Percentiles rank a stretch among this genome's conserved stretches.
These are phyloP conservation scores for Poicephalus meyeri DNA, from an alignment of 2,113 vertebrate species.

Conservation along the genomic window DNA sequence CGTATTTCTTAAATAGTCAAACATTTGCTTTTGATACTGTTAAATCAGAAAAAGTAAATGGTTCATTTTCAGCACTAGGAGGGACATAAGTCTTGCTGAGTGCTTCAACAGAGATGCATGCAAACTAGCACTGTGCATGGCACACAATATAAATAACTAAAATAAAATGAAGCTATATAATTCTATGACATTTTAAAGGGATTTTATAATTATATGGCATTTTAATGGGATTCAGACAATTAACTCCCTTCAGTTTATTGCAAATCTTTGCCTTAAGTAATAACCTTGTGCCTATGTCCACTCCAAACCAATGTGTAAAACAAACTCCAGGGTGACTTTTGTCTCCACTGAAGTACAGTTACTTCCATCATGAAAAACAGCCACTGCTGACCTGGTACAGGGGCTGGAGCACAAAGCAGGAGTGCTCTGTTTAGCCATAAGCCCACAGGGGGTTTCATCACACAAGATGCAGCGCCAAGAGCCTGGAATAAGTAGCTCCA, in stretches of 20 bases:
- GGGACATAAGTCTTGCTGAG: neutral
- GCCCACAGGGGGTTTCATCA: neutral
- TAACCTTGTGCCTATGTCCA: neutral
- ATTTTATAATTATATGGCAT: slow-evolving; percentile 43
- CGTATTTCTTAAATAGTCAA: neutral
- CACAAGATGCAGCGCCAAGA: neutral
- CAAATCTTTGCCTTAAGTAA: slow-evolving; percentile 19
- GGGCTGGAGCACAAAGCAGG: neutral
- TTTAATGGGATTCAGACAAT: slow-evolving; percentile 51
- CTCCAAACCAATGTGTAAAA: neutral
- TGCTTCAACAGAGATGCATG: neutral
- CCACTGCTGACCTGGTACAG: neutral
- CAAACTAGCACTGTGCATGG: neutral
- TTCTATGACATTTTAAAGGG: slow-evolving; percentile 28
- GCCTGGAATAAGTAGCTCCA: neutral
- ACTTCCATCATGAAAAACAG: neutral
- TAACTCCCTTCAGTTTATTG: slow-evolving; percentile 28
- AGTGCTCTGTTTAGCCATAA: fast-evolving
- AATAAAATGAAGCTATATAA: slow-evolving; percentile 9
- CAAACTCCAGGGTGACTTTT: neutral
- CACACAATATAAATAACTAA: slow-evolving; percentile 7
- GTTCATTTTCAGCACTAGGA: neutral
- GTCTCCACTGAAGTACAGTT: neutral
- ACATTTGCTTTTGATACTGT: neutral
- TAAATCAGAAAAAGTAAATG: neutral